phyloP scores from a whole-genome alignment of 2,888 invertebrate species.

The Linyphia triangularis region DNA sequence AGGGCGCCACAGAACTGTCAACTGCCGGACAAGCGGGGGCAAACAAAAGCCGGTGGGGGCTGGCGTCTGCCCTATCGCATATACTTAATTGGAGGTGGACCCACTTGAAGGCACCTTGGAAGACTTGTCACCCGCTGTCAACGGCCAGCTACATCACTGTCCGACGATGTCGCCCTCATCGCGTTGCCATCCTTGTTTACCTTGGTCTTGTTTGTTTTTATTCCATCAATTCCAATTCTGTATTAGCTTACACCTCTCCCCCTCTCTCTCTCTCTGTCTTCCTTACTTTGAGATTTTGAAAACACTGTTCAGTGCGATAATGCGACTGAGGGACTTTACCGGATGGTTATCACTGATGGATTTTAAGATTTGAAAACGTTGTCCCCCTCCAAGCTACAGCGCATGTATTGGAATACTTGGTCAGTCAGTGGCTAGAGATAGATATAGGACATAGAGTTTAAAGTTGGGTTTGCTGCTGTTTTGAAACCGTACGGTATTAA shows the following conservation, averaged over 20 bases:
- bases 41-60: slow-evolving; percentile 55
- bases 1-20: slow-evolving; percentile 44
- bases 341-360: too few species aligned
- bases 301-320: too few species aligned
- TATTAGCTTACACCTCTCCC: neutral
- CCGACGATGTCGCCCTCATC: slow-evolving; percentile 62
- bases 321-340: too few species aligned
- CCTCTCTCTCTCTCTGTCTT: neutral
- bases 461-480: too few species aligned
- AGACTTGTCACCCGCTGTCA: slow-evolving; percentile 53
- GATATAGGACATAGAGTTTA: too few species aligned
- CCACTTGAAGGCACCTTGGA: slow-evolving; percentile 6
- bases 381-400: too few species aligned
- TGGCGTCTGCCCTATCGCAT: slow-evolving; percentile 31
- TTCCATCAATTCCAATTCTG: neutral
- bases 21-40: neutral
- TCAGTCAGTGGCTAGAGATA: too few species aligned
- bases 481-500: too few species aligned
- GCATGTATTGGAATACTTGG: too few species aligned
- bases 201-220: slow-evolving; percentile 18
- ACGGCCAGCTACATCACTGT: slow-evolving; percentile 63
- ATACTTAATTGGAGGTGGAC: slow-evolving; percentile 60
- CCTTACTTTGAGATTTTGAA: too few species aligned
- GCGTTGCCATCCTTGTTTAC: slow-evolving; percentile 35
- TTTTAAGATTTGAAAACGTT: too few species aligned